Percentiles rank a stretch among this genome's conserved stretches.
Conservation (phyloP, 2,797 vertebrate species). For the Molossus alvarezi region DNA sequence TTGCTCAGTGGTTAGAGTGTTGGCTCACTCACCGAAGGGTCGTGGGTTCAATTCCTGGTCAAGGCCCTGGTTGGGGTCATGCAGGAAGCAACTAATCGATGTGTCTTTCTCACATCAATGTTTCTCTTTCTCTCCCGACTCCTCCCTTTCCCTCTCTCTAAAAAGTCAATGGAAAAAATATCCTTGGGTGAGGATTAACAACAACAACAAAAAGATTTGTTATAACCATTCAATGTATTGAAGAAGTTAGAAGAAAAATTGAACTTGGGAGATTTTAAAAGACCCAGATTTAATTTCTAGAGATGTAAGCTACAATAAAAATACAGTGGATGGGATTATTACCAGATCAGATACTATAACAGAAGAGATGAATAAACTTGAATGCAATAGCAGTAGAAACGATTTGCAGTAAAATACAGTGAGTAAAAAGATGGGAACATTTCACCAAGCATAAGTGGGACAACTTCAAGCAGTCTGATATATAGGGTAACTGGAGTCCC, state of each 20-base stretch:
- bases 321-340: not conserved
- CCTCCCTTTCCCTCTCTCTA: no score
- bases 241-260: conserved; percentile 51
- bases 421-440: not conserved
- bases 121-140: no score
- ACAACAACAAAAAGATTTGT: not conserved
- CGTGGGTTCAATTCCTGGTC: no score
- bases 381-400: conserved; percentile 2
- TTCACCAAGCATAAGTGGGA: not conserved
- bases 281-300: conserved; percentile 16
- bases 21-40: no score
- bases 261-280: not conserved
- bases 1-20: no score
- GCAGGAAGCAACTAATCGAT: no score
- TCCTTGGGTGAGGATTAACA: no score
- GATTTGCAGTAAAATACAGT: conserved; percentile 3
- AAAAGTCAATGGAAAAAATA: no score
- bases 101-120: no score
- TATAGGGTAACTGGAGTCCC: not conserved
- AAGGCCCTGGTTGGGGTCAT: no score
- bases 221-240: conserved; percentile 9
- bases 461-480: not conserved
- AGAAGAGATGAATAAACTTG: conserved; percentile 21
- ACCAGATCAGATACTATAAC: not conserved
- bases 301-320: conserved; percentile 11